Conservation (phyloP, 1,140 invertebrate genomes). For the Zaprionus kolodkinae region DNA sequence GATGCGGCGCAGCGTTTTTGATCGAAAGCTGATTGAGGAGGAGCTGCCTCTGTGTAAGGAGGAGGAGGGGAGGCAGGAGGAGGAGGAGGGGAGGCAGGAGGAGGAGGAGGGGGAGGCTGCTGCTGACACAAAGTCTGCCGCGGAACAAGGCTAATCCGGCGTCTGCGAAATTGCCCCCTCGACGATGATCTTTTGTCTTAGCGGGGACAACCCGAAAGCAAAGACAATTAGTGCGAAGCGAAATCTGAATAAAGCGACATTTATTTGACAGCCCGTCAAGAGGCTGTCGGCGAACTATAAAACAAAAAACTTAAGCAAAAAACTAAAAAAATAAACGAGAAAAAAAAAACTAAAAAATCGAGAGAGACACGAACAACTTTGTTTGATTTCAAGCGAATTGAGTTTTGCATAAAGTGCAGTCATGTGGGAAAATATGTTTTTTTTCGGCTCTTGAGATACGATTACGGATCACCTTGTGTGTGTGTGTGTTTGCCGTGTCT, state of each 20-base stretch:
- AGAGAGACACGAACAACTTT: slow-evolving; percentile 43
- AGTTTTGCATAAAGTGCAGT: slow-evolving; percentile 77
- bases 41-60: slow-evolving; percentile 2
- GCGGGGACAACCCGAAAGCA: neutral
- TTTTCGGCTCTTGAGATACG: slow-evolving; percentile 26
- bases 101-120: slow-evolving; percentile 32
- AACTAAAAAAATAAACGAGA: slow-evolving; percentile 16
- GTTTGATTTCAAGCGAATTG: slow-evolving; percentile 74
- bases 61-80: neutral
- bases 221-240: slow-evolving; percentile 79
- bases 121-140: slow-evolving; percentile 78
- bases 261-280: slow-evolving; percentile 83
- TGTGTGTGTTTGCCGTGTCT: slow-evolving; percentile 11
- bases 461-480: slow-evolving; percentile 11
- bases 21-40: slow-evolving; percentile 77
- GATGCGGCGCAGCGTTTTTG: slow-evolving; percentile 64
- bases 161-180: slow-evolving; percentile 42
- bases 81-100: neutral
- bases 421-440: slow-evolving; percentile 78
- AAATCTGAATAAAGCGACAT: slow-evolving; percentile 84
- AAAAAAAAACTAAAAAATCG: neutral
- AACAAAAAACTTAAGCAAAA: slow-evolving; percentile 47
- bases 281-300: slow-evolving; percentile 80
- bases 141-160: slow-evolving; percentile 63
- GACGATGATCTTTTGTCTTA: slow-evolving; percentile 26